phyloP scores from a whole-genome alignment of 2,888 invertebrate species.

The Hirtodrosophila cameraria region DNA sequence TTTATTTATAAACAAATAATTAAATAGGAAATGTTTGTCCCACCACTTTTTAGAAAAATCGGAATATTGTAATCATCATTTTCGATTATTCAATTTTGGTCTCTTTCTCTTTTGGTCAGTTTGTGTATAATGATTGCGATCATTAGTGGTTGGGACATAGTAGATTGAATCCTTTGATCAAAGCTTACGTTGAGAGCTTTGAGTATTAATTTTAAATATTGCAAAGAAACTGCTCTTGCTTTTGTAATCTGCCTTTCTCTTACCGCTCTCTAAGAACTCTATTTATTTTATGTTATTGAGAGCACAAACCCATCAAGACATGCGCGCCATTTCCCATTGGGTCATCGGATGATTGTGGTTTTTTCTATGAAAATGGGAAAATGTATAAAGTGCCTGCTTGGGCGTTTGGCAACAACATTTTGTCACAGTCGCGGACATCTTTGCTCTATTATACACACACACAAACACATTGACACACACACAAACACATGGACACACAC shows the following conservation, averaged over 20 bases:
- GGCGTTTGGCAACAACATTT: constrained; percentile 50
- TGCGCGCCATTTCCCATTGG: constrained; percentile 57
- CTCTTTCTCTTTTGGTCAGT: too few relatives aligned
- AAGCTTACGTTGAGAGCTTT: too few relatives aligned
- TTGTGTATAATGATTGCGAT: too few relatives aligned
- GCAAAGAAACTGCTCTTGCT: not conserved
- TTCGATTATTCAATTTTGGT: too few relatives aligned
- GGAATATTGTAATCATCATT: too few relatives aligned
- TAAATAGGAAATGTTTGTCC: too few relatives aligned
- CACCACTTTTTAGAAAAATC: too few relatives aligned
- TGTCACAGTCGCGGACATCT: constrained; percentile 52
- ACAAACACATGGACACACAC: constrained; percentile 5
- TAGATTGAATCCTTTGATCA: too few relatives aligned
- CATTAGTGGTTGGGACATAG: too few relatives aligned
- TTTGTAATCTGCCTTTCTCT: not conserved
- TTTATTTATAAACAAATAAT: too few relatives aligned
- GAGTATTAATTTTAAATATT: too few relatives aligned
- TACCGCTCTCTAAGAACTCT: not conserved
- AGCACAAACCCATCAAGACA: constrained; percentile 52
- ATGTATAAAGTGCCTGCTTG: constrained; percentile 51
- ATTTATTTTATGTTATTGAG: constrained; percentile 9
- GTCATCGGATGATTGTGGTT: constrained; percentile 36
- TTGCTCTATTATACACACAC: constrained; percentile 20
- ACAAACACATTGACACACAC: constrained; percentile 4
- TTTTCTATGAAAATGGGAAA: constrained; percentile 55